Conservation (phyloP, 2,888 invertebrate genomes). For the Cremastinae sp. region DNA sequence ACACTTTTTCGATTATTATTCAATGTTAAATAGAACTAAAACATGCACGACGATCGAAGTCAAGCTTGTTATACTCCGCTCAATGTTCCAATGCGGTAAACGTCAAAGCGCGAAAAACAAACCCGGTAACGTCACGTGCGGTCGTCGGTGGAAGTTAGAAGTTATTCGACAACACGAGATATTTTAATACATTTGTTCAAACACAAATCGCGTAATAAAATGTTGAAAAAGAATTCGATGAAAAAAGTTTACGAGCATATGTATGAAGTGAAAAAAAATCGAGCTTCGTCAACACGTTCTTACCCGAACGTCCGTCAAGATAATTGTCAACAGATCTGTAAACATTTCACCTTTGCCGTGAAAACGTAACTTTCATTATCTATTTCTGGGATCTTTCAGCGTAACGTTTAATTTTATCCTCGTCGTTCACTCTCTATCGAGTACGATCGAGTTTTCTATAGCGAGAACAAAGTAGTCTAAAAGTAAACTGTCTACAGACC, state of each 20-base stretch:
- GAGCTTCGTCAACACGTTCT: not conserved
- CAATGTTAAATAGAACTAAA: not conserved
- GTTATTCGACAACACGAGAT: too few species aligned
- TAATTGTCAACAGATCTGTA: not conserved
- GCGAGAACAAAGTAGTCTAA: slow-evolving; percentile 35
- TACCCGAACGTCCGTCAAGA: not conserved
- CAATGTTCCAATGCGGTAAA: not conserved
- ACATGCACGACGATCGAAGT: slow-evolving; percentile 1
- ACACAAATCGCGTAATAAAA: not conserved
- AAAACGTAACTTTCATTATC: slow-evolving; percentile 7
- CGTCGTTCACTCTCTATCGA: slow-evolving; percentile 20
- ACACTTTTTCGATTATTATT: too few species aligned
- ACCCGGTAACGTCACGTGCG: not conserved
- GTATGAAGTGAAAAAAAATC: not conserved
- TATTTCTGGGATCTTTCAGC: slow-evolving; percentile 8
- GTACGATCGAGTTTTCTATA: slow-evolving; percentile 38
- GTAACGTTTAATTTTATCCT: slow-evolving; percentile 2
- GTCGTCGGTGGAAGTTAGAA: not conserved
- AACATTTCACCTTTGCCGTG: not conserved
- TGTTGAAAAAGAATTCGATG: not conserved
- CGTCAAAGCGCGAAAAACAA: slow-evolving; percentile 3
- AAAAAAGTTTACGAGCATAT: not conserved
- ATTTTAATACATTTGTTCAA: too few species aligned
- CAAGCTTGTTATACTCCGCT: slow-evolving; percentile 5
- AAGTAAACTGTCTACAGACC: slow-evolving; percentile 46